Evolutionary conservation across 2,113 vertebrate species (phyloP).

Genomic region (Casuarius casuarius): DNA sequence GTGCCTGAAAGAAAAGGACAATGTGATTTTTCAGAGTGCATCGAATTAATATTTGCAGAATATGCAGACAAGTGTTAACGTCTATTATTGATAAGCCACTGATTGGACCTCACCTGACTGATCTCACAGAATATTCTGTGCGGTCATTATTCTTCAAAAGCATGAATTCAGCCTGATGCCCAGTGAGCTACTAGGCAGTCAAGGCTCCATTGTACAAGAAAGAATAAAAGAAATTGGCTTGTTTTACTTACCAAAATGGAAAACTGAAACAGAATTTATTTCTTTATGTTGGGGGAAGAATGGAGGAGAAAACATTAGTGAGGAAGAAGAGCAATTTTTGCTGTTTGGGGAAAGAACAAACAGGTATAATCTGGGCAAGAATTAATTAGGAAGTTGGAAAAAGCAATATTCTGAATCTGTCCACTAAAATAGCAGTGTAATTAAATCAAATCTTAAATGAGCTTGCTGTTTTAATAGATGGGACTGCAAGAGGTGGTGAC

Average conservation of each 20-base stretch:
- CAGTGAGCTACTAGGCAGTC: rapidly evolving
- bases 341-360: background rate
- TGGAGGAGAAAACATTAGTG: background rate
- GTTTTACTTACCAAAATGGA: background rate
- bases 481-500: background rate
- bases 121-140: background rate
- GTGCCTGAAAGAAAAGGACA: background rate
- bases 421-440: background rate
- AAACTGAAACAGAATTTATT: background rate
- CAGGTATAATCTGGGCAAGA: background rate
- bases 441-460: background rate
- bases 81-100: background rate
- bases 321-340: background rate
- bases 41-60: background rate
- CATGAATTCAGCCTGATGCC: background rate
- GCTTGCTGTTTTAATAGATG: background rate
- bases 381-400: background rate
- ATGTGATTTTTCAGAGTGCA: rapidly evolving
- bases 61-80: background rate
- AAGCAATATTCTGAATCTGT: background rate
- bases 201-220: background rate
- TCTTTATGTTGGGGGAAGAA: background rate
- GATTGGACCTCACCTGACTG: background rate
- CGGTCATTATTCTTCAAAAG: background rate
- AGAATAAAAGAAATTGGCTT: background rate